These are phyloP conservation scores for Sebastes taczanowskii DNA, from an alignment of 2,797 vertebrate species.

Conservation along the genomic window DNA sequence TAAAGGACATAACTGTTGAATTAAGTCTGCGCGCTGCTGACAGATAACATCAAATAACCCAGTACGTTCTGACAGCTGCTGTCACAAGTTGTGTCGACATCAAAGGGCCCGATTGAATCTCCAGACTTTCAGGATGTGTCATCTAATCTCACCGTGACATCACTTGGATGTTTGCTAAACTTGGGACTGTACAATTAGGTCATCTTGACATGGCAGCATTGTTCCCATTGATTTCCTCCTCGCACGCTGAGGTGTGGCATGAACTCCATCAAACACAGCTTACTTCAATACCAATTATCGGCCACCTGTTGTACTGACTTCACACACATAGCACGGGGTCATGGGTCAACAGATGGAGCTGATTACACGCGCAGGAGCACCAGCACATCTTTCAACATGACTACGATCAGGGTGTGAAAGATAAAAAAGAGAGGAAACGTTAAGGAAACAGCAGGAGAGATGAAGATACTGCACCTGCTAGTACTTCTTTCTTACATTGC, in stretches of 20 bases:
- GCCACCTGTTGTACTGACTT: slow-evolving; percentile 52
- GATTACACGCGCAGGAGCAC: slow-evolving; percentile 1
- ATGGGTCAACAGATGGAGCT: slow-evolving; percentile 12
- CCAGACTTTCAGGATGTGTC: slow-evolving; percentile 16
- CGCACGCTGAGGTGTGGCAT: slow-evolving; percentile 1
- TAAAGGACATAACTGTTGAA: neutral
- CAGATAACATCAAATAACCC: slow-evolving; percentile 39
- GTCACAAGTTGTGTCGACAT: slow-evolving; percentile 32
- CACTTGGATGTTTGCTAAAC: neutral
- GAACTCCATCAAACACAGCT: slow-evolving; percentile 28
- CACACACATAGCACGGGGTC: slow-evolving; percentile 26
- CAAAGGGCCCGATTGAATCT: slow-evolving; percentile 22
- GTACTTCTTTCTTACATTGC: neutral
- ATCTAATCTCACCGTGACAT: neutral
- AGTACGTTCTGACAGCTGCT: slow-evolving; percentile 32
- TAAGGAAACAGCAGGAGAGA: neutral
- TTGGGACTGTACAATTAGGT: slow-evolving; percentile 13
- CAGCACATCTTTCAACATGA: neutral
- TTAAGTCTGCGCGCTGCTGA: slow-evolving; percentile 18
- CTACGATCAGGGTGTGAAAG: neutral
- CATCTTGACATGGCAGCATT: neutral
- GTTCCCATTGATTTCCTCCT: slow-evolving; percentile 1
- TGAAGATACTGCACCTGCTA: neutral
- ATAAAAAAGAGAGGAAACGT: neutral
- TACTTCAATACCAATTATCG: slow-evolving; percentile 12